A percentile compares a stretch with the other conserved stretches of the same genome.
Evolutionary conservation across 2,888 invertebrate genomes (phyloP).

Genomic region (Clusia tigrina): DNA sequence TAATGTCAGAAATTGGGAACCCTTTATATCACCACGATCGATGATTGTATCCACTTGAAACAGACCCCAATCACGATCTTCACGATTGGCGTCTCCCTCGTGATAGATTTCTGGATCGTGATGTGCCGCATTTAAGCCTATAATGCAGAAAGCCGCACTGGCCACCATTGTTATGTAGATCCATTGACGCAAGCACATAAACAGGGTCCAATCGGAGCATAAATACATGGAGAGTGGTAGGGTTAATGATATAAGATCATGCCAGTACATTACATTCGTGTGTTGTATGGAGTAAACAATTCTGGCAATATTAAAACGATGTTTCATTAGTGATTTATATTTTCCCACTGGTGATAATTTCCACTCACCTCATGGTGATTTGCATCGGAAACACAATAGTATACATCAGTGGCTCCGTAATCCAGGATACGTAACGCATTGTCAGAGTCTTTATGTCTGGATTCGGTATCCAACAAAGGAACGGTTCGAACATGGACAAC

Average conservation of each 20-base stretch:
- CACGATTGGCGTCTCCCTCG: slow-evolving; percentile 73
- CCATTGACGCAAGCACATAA: slow-evolving; percentile 65
- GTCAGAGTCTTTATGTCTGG: slow-evolving; percentile 66
- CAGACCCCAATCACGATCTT: slow-evolving; percentile 77
- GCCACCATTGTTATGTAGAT: slow-evolving; percentile 67
- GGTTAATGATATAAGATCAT: slow-evolving; percentile 63
- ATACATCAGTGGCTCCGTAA: slow-evolving; percentile 66
- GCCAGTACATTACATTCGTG: slow-evolving; percentile 57
- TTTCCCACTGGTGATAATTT: no score
- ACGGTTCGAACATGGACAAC: slow-evolving; percentile 73
- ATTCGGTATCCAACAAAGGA: slow-evolving; percentile 72
- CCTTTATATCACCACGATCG: slow-evolving; percentile 74
- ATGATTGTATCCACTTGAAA: slow-evolving; percentile 78
- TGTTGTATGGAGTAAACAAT: slow-evolving; percentile 50
- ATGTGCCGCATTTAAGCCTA: slow-evolving; percentile 79
- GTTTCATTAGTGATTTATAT: no score
- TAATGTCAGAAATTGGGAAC: slow-evolving; percentile 72
- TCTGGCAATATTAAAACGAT: no score
- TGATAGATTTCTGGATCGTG: slow-evolving; percentile 82
- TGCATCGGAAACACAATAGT: slow-evolving; percentile 49
- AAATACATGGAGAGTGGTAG: slow-evolving; percentile 65
- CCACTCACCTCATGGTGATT: slow-evolving; percentile 55
- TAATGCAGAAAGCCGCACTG: slow-evolving; percentile 71
- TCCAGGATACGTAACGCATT: slow-evolving; percentile 66
- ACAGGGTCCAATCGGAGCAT: slow-evolving; percentile 50